phyloP scores from a whole-genome alignment of 1,140 invertebrate species.

The Aethina tumida region DNA sequence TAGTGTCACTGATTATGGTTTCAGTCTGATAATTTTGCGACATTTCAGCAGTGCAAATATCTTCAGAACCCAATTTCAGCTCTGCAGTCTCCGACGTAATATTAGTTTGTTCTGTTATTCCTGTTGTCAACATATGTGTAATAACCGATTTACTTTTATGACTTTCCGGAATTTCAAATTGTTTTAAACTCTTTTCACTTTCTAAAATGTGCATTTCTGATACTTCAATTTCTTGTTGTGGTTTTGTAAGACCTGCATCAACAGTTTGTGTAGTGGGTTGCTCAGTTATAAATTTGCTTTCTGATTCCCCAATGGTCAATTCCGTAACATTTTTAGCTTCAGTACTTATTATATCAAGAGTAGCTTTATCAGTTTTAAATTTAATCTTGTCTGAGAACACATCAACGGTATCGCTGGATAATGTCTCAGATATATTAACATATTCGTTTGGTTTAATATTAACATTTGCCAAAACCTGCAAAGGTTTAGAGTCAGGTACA shows the following conservation, averaged over 20 bases:
- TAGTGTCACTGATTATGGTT: slow-evolving; percentile 42
- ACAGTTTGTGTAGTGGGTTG: slow-evolving; percentile 34
- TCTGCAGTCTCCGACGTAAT: slow-evolving; percentile 39
- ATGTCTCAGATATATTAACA: slow-evolving; percentile 43
- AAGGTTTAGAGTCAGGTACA: slow-evolving; percentile 34
- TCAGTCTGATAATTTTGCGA: slow-evolving; percentile 40
- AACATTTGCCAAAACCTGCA: slow-evolving; percentile 39
- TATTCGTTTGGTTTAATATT: slow-evolving; percentile 44
- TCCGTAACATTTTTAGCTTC: slow-evolving; percentile 49
- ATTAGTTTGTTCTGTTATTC: slow-evolving; percentile 52
- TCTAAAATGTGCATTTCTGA: slow-evolving; percentile 43
- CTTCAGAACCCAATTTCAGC: slow-evolving; percentile 34
- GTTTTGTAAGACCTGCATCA: slow-evolving; percentile 33
- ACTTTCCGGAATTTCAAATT: slow-evolving; percentile 42
- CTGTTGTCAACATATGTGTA: slow-evolving; percentile 43
- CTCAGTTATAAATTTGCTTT: slow-evolving; percentile 34
- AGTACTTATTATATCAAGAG: slow-evolving; percentile 37
- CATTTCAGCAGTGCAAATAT: slow-evolving; percentile 39
- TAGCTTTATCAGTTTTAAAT: slow-evolving; percentile 43
- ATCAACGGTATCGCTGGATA: slow-evolving; percentile 42
- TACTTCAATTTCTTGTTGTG: slow-evolving; percentile 41
- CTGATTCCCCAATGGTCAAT: slow-evolving; percentile 43
- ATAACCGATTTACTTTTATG: slow-evolving; percentile 43
- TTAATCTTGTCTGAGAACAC: slow-evolving; percentile 44
- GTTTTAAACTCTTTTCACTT: slow-evolving; percentile 43